phyloP scores from a whole-genome alignment of 2,888 invertebrate genomes.

The Athrips mouffetella region DNA sequence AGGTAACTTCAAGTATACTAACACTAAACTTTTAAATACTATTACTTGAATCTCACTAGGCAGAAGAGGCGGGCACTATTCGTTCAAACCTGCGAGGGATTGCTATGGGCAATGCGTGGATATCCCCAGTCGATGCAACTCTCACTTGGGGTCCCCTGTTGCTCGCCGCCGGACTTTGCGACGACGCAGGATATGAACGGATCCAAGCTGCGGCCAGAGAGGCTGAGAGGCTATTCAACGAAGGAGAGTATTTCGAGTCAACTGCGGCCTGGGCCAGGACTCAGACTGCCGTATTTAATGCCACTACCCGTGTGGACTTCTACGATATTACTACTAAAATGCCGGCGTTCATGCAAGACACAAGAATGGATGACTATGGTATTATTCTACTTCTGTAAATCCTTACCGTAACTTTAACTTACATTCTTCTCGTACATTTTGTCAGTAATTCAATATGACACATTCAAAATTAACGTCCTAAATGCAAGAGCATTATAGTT shows the following conservation, averaged over 20 bases:
- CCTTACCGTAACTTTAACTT: too few relatives aligned
- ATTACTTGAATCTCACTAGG: slow-evolving; percentile 53
- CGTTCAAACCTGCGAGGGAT: slow-evolving; percentile 86
- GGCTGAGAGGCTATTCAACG: slow-evolving; percentile 77
- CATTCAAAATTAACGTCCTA: too few relatives aligned
- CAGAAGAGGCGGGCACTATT: slow-evolving; percentile 80
- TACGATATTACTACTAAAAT: slow-evolving; percentile 86
- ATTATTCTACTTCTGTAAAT: too few relatives aligned
- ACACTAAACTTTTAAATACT: slow-evolving; percentile 14
- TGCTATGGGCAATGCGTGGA: slow-evolving; percentile 93
- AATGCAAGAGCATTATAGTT: too few relatives aligned
- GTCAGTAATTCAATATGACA: too few relatives aligned
- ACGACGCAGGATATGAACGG: slow-evolving; percentile 79
- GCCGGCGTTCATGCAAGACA: slow-evolving; percentile 34
- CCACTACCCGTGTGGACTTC: slow-evolving; percentile 85
- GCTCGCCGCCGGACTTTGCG: slow-evolving; percentile 84
- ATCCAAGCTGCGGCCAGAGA: slow-evolving; percentile 78
- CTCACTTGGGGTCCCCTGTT: slow-evolving; percentile 90
- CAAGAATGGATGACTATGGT: slow-evolving; percentile 22
- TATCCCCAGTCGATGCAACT: slow-evolving; percentile 90
- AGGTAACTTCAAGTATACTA: too few relatives aligned
- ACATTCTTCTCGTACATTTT: too few relatives aligned
- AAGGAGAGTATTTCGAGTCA: slow-evolving; percentile 77
- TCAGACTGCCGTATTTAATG: slow-evolving; percentile 79
- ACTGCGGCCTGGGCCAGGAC: slow-evolving; percentile 81